Evolutionary conservation across 2,797 vertebrate species (phyloP), one percentile per base, ranked within the genome.

Genomic region (Phyllotis vaccarum): DNA sequence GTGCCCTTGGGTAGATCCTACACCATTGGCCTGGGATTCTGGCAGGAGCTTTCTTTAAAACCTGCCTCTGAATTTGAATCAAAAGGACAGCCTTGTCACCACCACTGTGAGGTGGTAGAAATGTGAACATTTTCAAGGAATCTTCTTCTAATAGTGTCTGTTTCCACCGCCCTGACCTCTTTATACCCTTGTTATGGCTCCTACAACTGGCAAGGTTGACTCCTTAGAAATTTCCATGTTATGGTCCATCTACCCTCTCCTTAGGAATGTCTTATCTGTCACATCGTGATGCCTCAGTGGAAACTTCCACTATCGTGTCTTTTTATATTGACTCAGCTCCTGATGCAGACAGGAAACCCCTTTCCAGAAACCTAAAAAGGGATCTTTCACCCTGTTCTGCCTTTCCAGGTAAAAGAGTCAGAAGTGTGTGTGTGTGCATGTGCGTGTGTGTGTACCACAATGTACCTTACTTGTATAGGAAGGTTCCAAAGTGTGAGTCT

Each of bases 231-330:
- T 91, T 70, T 92, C 95, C 79, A 56, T n/a, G 10, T n/a, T 37
- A 64, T 34, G 49, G 56, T 79, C 95, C 92, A 43, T 24, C 64
- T 5, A 7, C 60, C 40, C 21, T 31, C 83, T 19, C n/a, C 83
- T 97, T 68, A 91, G 93, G 95, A 95, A 96, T 96, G 94, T 96
- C 93, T 89, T 91, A 86, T 89, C 82, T 95, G 89, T 60, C 56
- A 40, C 70, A 54, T 89, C 80, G 76, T 93, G 91, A 82, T 95
- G 81, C 75, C 0, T 0, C 58, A 68, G 68, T 95, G 89, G 96
- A 96, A 97, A 86, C 78, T 87, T 96, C 70, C 89, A 81, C 68
- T 72, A 88, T 52, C 86, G 80, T n/a, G 13, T 95, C 75, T 85
- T 86, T 31, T 72, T 66, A 31, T 29, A 24, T 56, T 49, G 31